phyloP scores from a whole-genome alignment of 30 jellyfish, hydroid and myxozoan genomes.

The Clytia hemisphaerica region DNA sequence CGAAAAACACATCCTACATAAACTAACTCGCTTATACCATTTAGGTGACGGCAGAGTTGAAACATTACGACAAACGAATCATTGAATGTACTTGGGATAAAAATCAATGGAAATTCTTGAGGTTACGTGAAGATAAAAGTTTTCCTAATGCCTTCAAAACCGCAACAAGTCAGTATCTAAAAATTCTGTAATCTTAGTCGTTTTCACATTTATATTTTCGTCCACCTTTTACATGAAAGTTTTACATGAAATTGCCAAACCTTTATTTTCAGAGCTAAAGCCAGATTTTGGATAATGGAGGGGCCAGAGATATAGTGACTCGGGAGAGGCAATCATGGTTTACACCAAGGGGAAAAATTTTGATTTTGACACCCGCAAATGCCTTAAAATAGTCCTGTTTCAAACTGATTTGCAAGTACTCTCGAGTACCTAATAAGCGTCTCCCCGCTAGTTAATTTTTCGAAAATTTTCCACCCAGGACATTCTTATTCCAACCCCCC shows the following conservation, averaged over 20 bases:
- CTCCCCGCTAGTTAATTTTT: no score
- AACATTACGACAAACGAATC: constrained; percentile 69
- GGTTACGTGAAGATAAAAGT: constrained; percentile 86
- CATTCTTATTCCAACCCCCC: no score
- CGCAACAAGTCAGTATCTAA: constrained; percentile 57
- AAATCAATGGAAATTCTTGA: constrained; percentile 71
- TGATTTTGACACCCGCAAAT: no score
- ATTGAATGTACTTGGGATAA: constrained; percentile 85
- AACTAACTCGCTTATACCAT: not conserved
- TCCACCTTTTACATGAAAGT: not conserved
- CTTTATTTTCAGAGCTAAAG: not conserved
- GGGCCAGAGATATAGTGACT: no score
- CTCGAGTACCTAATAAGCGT: no score
- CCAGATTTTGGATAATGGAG: not conserved
- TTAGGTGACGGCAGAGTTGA: constrained; percentile 65
- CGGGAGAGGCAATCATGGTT: no score
- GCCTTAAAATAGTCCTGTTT: no score
- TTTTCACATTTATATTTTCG: not conserved
- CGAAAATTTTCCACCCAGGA: no score
- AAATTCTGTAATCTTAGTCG: not conserved
- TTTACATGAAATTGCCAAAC: not conserved
- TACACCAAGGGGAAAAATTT: no score
- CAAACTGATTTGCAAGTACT: no score
- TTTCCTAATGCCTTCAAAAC: constrained; percentile 81
- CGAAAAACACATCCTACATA: no score